A percentile compares a stretch with the other conserved stretches of the same genome.
phyloP scores from a whole-genome alignment of 2,888 invertebrate genomes.

The Cantharis lateralis region DNA sequence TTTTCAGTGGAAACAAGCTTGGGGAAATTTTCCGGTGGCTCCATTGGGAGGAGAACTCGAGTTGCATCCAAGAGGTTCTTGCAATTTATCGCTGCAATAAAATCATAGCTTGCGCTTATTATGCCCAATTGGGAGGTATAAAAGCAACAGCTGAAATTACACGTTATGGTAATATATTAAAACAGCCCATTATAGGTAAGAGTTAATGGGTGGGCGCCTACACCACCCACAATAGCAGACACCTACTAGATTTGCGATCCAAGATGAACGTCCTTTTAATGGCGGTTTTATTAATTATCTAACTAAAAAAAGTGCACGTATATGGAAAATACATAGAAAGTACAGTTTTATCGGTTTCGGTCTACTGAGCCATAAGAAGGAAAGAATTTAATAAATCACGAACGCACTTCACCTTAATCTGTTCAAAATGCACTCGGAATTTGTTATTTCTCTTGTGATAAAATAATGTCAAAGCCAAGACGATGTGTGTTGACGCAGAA shows the following conservation, averaged over 20 bases:
- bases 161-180: not conserved
- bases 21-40: not conserved
- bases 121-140: slow-evolving; percentile 1
- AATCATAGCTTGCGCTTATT: not conserved
- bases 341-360: slow-evolving; percentile 1
- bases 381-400: slow-evolving; percentile 7
- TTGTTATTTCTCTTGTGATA: not conserved
- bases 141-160: slow-evolving; percentile 1
- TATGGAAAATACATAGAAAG: slow-evolving; percentile 8
- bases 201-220: slow-evolving; percentile 14
- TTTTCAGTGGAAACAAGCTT: not conserved
- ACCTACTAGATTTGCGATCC: slow-evolving; percentile 9
- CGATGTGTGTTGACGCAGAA: not conserved
- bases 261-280: slow-evolving; percentile 20
- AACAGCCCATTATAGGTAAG: slow-evolving; percentile 9
- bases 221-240: slow-evolving; percentile 16
- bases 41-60: not conserved
- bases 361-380: slow-evolving; percentile 2
- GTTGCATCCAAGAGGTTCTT: not conserved
- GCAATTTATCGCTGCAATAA: not conserved
- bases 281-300: slow-evolving; percentile 10
- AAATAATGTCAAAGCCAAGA: slow-evolving; percentile 13
- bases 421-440: slow-evolving; percentile 1
- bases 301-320: slow-evolving; percentile 6
- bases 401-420: not conserved